phyloP scores from a whole-genome alignment of 2,113 vertebrate species.

The Pituophis catenifer region DNA sequence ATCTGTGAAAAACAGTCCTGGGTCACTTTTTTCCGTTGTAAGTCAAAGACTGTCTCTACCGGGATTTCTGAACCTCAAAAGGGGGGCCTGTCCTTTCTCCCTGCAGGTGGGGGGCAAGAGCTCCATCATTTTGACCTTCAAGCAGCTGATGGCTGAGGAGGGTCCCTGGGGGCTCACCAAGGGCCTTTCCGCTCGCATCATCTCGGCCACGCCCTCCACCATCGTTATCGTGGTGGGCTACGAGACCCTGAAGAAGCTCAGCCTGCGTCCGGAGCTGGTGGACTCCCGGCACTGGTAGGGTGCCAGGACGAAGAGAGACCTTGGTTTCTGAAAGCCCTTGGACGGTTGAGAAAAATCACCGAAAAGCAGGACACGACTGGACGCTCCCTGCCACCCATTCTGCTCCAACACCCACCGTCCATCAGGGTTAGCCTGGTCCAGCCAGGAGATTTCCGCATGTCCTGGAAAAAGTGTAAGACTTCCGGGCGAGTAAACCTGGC shows the following conservation, averaged over 20 bases:
- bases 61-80: background rate
- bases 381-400: background rate
- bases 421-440: background rate
- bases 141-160: conserved; percentile 89
- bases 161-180: conserved; percentile 88
- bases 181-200: conserved; percentile 91
- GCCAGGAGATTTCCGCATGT: background rate
- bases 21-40: background rate
- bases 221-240: conserved; percentile 95
- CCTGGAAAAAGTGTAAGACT: background rate
- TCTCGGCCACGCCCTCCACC: conserved; percentile 88
- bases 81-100: background rate
- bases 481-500: background rate
- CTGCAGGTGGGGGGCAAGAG: conserved; percentile 88
- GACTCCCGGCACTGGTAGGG: conserved; percentile 90
- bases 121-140: conserved; percentile 88
- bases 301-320: background rate
- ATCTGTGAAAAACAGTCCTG: background rate
- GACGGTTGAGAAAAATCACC: background rate
- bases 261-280: conserved; percentile 87
- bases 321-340: background rate
- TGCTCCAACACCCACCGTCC: background rate
- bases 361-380: background rate
- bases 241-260: conserved; percentile 94
- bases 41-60: background rate